phyloP scores from a whole-genome alignment of 2,888 invertebrate genomes.

The Hypomecis atomaria region DNA sequence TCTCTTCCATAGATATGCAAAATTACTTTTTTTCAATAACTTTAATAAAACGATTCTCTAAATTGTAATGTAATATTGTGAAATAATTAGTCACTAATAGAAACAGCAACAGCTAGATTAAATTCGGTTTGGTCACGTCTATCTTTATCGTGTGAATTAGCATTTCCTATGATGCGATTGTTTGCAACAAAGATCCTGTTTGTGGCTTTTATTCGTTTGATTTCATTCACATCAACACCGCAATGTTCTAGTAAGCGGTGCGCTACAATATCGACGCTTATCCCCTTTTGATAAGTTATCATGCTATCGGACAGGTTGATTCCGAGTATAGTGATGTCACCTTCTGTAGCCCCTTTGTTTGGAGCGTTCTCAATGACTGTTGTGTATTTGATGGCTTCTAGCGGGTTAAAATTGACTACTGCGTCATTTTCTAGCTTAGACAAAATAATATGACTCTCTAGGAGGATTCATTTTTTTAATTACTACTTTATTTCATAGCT shows the following conservation, averaged over 20 bases:
- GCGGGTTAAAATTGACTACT: not conserved
- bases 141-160: not conserved
- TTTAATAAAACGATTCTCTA: too few species aligned
- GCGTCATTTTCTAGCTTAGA: too few species aligned
- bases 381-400: slow-evolving; percentile 7
- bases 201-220: slow-evolving; percentile 5
- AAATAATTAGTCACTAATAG: too few species aligned
- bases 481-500: too few species aligned
- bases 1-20: too few species aligned
- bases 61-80: too few species aligned
- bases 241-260: slow-evolving; percentile 26
- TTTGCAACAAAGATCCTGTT: not conserved
- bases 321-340: slow-evolving; percentile 39
- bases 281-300: slow-evolving; percentile 38
- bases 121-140: too few species aligned
- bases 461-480: too few species aligned
- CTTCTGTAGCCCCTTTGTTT: slow-evolving; percentile 41
- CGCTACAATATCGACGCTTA: slow-evolving; percentile 29
- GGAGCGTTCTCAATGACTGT: slow-evolving; percentile 14
- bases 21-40: too few species aligned
- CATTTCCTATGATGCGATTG: not conserved
- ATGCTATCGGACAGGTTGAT: slow-evolving; percentile 34
- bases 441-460: too few species aligned
- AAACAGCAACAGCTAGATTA: too few species aligned
- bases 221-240: slow-evolving; percentile 17